Evolutionary conservation across 2,113 vertebrate genomes (phyloP).

Genomic region (Electrona antarctica): DNA sequence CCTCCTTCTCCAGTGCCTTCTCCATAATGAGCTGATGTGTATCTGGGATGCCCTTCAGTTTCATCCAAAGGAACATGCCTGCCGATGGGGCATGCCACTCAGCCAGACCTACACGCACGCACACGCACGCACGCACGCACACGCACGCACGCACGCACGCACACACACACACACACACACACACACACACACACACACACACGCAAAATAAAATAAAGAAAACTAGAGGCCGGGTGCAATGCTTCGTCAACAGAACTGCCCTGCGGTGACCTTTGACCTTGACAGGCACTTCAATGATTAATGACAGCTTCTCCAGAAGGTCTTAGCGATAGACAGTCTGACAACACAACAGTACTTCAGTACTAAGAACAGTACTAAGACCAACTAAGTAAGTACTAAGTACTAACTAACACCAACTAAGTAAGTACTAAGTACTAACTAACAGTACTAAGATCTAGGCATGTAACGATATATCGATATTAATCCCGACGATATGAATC

Average conservation of each 20-base stretch:
- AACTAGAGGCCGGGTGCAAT: neutral
- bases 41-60: slow-evolving; percentile 87
- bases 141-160: slow-evolving; percentile 1
- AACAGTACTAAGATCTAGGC: too few species aligned
- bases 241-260: neutral
- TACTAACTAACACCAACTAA: too few species aligned
- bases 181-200: slow-evolving; percentile 27
- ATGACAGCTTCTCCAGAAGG: too few species aligned
- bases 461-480: too few species aligned
- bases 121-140: slow-evolving; percentile 18
- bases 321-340: too few species aligned
- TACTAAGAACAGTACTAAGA: too few species aligned
- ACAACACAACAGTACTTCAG: too few species aligned
- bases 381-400: too few species aligned
- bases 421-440: too few species aligned
- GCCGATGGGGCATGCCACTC: slow-evolving; percentile 91
- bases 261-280: too few species aligned
- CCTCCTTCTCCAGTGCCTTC: slow-evolving; percentile 91
- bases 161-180: slow-evolving; percentile 13
- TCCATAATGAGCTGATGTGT: slow-evolving; percentile 86
- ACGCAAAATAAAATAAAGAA: neutral
- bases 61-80: slow-evolving; percentile 97
- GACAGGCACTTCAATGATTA: too few species aligned
- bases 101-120: slow-evolving; percentile 80
- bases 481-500: too few species aligned